These are phyloP conservation scores for Galagoides demidoff DNA, from an alignment of 2,797 vertebrate species.

Conservation along the genomic window DNA sequence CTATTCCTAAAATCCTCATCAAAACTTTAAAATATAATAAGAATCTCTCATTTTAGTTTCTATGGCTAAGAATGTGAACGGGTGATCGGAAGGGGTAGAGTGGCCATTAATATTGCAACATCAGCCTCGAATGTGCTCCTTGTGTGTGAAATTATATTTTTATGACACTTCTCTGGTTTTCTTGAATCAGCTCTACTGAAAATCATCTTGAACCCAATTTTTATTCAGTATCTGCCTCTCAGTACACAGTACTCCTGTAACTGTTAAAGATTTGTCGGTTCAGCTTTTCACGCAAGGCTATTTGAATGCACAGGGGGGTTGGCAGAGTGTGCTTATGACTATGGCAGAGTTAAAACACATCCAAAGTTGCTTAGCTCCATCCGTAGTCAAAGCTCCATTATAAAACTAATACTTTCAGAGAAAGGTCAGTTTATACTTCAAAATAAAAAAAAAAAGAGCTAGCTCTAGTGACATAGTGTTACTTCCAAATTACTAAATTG, in stretches of 20 bases:
- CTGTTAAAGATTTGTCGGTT: slow-evolving; percentile 75
- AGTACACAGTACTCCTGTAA: slow-evolving; percentile 68
- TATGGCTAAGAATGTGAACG: slow-evolving; percentile 61
- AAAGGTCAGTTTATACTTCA: not conserved
- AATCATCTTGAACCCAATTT: slow-evolving; percentile 78
- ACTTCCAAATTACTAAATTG: slow-evolving; percentile 3
- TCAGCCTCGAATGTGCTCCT: slow-evolving; percentile 51
- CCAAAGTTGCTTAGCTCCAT: slow-evolving; percentile 42
- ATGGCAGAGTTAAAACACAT: slow-evolving; percentile 68
- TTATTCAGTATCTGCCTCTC: slow-evolving; percentile 75
- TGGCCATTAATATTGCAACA: slow-evolving; percentile 73
- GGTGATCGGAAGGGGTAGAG: slow-evolving; percentile 4
- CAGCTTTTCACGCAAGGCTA: slow-evolving; percentile 68
- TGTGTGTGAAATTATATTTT: slow-evolving; percentile 79
- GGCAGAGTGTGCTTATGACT: not conserved
- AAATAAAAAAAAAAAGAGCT: not conserved
- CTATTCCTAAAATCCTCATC: slow-evolving; percentile 56
- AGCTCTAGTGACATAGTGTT: not conserved
- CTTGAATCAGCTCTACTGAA: slow-evolving; percentile 78
- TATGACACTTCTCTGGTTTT: slow-evolving; percentile 76
- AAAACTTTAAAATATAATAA: slow-evolving; percentile 60
- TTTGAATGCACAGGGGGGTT: slow-evolving; percentile 57
- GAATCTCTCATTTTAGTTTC: slow-evolving; percentile 54
- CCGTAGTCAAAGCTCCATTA: not conserved
- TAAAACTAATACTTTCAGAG: slow-evolving; percentile 1